Conservation (phyloP, 2,113 vertebrate species). For the Brachirus orientalis region DNA sequence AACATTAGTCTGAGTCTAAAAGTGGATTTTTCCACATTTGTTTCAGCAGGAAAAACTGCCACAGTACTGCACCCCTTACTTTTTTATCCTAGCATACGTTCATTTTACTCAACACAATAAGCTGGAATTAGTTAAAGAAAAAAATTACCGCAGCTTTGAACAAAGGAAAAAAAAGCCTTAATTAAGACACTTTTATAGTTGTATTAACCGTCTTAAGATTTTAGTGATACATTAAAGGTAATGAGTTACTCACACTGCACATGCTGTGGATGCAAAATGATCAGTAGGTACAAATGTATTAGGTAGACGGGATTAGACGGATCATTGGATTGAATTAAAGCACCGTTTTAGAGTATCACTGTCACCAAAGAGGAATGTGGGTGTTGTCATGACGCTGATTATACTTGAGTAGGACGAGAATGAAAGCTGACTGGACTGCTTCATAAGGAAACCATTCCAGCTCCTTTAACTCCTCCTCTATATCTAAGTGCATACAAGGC, state of each 20-base stretch:
- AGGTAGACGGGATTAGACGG: background rate
- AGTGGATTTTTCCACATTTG: too few species aligned
- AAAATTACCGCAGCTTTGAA: too few species aligned
- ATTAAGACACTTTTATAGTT: too few species aligned
- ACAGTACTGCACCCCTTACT: too few species aligned
- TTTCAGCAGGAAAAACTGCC: too few species aligned
- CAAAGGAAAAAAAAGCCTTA: too few species aligned
- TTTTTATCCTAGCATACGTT: too few species aligned
- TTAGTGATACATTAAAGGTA: too few species aligned
- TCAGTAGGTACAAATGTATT: background rate
- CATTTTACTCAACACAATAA: too few species aligned
- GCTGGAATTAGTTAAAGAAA: too few species aligned
- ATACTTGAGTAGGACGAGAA: conserved; percentile 32
- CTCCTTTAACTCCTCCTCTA: conserved; percentile 22
- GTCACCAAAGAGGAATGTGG: conserved; percentile 25
- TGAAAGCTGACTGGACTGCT: conserved; percentile 19
- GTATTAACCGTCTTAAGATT: too few species aligned
- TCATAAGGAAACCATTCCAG: conserved; percentile 28
- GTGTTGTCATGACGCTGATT: conserved; percentile 30
- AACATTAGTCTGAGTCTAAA: too few species aligned
- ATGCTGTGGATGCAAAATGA: background rate
- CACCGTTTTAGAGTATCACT: conserved; percentile 17
- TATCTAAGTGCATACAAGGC: conserved; percentile 11
- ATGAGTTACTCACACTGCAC: background rate
- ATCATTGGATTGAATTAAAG: conserved; percentile 31